These are phyloP conservation scores for Cephalophus harveyi DNA, from an alignment of 2,113 vertebrate species.

Conservation along the genomic window DNA sequence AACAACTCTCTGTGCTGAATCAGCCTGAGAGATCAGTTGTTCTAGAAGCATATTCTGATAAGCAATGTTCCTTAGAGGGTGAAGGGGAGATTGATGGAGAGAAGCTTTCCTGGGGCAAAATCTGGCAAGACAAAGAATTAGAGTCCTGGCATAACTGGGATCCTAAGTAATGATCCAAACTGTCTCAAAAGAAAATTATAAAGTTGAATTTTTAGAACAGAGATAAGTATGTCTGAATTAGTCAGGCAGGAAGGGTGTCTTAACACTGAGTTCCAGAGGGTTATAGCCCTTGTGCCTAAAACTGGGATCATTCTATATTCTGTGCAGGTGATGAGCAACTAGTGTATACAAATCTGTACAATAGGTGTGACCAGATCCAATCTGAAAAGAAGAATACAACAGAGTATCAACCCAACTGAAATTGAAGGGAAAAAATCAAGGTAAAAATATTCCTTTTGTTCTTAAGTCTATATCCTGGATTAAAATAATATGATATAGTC, in stretches of 20 bases:
- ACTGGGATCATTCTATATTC: neutral
- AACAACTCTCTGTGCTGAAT: neutral
- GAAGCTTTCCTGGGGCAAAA: neutral
- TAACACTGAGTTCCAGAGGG: neutral
- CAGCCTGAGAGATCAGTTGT: neutral
- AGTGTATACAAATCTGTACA: neutral
- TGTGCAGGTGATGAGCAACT: neutral
- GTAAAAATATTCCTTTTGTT: neutral
- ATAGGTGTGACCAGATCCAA: rapidly evolving
- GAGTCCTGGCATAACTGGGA: neutral
- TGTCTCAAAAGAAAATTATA: neutral
- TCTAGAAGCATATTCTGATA: neutral
- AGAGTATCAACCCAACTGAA: neutral
- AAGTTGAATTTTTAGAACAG: neutral
- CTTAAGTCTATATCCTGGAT: neutral
- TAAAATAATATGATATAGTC: neutral
- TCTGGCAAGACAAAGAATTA: neutral
- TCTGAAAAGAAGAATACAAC: neutral
- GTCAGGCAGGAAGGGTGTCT: neutral
- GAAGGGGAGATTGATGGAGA: neutral
- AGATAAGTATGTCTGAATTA: neutral
- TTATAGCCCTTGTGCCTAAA: neutral
- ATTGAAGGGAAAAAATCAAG: neutral
- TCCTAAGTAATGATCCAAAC: neutral
- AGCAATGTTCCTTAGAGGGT: neutral